These are phyloP conservation scores for Orestias chungarensis DNA, from an alignment of 2,797 vertebrate species.

Conservation along the genomic window DNA sequence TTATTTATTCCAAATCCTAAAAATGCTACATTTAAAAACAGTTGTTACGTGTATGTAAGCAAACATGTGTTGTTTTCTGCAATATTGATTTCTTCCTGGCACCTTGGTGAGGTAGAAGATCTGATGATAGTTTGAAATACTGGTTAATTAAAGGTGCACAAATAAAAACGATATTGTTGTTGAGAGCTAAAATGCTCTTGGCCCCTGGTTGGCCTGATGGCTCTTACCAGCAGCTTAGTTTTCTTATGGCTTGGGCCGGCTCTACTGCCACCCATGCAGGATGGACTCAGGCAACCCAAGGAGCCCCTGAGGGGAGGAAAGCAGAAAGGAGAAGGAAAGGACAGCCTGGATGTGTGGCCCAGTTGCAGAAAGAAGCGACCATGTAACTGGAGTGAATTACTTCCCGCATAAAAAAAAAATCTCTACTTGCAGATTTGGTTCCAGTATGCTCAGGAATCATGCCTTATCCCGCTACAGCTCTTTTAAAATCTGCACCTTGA, in stretches of 20 bases:
- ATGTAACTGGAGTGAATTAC: conserved; percentile 11
- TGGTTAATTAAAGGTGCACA: background rate
- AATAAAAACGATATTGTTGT: background rate
- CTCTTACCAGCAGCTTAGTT: background rate
- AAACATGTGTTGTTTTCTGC: background rate
- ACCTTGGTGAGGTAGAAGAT: too few relatives aligned
- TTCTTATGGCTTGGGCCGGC: background rate
- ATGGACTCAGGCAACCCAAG: conserved; percentile 58
- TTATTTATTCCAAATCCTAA: background rate
- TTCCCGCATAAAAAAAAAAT: conserved; percentile 14
- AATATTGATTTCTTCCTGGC: background rate
- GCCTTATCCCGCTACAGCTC: background rate
- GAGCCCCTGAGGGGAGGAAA: conserved; percentile 34
- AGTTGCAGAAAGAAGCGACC: conserved; percentile 2
- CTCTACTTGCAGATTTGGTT: conserved; percentile 2
- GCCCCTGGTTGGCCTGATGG: background rate
- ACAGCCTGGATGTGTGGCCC: conserved; percentile 2
- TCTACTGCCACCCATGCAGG: conserved; percentile 49
- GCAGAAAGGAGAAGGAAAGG: background rate
- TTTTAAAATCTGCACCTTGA: background rate
- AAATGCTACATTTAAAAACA: background rate
- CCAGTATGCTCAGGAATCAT: conserved; percentile 4
- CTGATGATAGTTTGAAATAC: background rate
- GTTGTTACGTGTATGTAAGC: too few relatives aligned
- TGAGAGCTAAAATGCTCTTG: background rate